These are phyloP conservation scores for Aurelia sp. DNA, from an alignment of 30 jellyfish, hydroid and myxozoan species.

Conservation along the genomic window DNA sequence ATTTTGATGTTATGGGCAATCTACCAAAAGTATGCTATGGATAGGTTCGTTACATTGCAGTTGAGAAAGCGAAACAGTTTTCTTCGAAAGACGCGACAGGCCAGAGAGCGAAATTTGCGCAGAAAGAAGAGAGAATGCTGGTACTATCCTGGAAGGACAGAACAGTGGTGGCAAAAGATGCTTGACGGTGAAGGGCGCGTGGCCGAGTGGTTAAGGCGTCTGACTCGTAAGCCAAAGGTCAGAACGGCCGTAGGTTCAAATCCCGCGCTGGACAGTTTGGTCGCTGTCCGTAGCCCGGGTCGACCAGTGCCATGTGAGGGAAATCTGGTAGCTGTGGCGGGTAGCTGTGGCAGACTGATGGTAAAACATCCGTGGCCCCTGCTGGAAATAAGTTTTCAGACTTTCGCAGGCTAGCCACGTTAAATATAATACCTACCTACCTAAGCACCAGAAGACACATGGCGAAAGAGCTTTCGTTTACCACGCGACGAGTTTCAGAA, in stretches of 20 bases:
- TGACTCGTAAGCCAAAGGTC: too few relatives aligned
- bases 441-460: conserved; percentile 43
- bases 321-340: too few relatives aligned
- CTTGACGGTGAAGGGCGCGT: conserved; percentile 14
- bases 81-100: background rate
- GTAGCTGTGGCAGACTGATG: too few relatives aligned
- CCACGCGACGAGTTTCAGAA: conserved; percentile 16
- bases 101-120: conserved; percentile 54
- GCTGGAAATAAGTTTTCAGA: too few relatives aligned
- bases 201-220: too few relatives aligned
- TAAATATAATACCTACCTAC: too few relatives aligned
- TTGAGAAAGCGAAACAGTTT: background rate
- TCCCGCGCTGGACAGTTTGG: too few relatives aligned
- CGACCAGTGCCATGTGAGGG: too few relatives aligned
- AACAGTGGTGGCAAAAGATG: conserved; percentile 70
- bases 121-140: conserved; percentile 64
- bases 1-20: conserved; percentile 14
- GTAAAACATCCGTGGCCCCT: too few relatives aligned
- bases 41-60: background rate
- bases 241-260: too few relatives aligned
- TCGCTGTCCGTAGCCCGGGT: too few relatives aligned
- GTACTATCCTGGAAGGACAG: conserved; percentile 42
- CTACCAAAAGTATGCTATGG: conserved; percentile 19
- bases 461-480: conserved; percentile 51
- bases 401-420: too few relatives aligned